These are phyloP conservation scores for Rhinoptilus africanus DNA, from an alignment of 2,113 vertebrate species.

Conservation along the genomic window DNA sequence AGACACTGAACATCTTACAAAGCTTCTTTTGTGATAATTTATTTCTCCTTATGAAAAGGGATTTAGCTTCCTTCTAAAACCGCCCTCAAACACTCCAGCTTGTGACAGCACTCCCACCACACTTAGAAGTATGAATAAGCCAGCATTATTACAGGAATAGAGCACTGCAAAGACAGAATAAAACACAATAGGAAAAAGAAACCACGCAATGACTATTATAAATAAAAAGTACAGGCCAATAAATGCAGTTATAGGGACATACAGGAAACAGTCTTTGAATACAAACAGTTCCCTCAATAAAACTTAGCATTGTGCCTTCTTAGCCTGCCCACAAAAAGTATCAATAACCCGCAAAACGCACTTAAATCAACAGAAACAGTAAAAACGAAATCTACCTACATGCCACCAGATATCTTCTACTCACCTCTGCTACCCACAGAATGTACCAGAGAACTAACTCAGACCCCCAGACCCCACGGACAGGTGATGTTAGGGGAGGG, in stretches of 20 bases:
- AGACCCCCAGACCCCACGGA: accelerated
- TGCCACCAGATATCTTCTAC: background rate
- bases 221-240: background rate
- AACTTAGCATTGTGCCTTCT: background rate
- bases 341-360: background rate
- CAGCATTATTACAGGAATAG: background rate
- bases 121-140: background rate
- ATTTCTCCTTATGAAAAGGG: background rate
- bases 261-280: background rate
- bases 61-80: background rate
- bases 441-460: background rate
- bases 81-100: background rate
- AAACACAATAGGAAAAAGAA: background rate
- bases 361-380: background rate
- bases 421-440: background rate
- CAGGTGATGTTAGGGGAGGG: background rate
- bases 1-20: background rate
- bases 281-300: background rate
- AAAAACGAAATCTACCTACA: background rate
- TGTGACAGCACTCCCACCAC: background rate
- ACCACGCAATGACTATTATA: background rate
- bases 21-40: background rate
- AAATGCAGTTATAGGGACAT: background rate
- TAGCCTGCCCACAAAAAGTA: background rate
- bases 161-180: background rate